Conservation (phyloP, 2,113 vertebrate species). For the Microcebus ravelobensis region DNA sequence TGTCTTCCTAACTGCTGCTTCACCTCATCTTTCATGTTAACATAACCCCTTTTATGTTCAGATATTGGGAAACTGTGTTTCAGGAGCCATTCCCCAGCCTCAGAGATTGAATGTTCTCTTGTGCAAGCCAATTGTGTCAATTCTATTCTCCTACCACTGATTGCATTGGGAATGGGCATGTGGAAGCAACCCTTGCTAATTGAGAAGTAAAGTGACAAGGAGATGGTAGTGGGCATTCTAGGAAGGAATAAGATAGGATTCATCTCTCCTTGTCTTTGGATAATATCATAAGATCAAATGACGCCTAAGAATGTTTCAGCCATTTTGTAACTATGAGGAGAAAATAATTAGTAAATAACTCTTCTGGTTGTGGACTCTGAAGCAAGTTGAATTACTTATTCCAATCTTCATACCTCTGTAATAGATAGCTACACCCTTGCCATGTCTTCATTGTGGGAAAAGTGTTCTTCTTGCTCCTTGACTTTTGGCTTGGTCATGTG, state of each 20-base stretch:
- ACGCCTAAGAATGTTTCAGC: slow-evolving; percentile 25
- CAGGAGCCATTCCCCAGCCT: not conserved
- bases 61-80: not conserved
- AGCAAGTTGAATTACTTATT: not conserved
- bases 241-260: not conserved
- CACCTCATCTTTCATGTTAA: not conserved
- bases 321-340: not conserved
- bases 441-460: not conserved
- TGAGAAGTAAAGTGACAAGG: not conserved
- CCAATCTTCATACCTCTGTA: not conserved
- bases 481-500: not conserved
- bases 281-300: not conserved
- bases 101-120: not conserved
- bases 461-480: not conserved
- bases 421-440: not conserved
- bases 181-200: not conserved
- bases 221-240: not conserved
- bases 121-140: not conserved
- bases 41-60: not conserved
- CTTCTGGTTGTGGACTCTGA: not conserved
- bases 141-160: not conserved
- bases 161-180: not conserved
- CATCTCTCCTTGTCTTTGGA: not conserved
- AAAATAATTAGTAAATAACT: slow-evolving; percentile 20
- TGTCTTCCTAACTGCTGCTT: slow-evolving; percentile 7